phyloP scores from a whole-genome alignment of 2,113 vertebrate genomes.

The Oreocharis arfaki region DNA sequence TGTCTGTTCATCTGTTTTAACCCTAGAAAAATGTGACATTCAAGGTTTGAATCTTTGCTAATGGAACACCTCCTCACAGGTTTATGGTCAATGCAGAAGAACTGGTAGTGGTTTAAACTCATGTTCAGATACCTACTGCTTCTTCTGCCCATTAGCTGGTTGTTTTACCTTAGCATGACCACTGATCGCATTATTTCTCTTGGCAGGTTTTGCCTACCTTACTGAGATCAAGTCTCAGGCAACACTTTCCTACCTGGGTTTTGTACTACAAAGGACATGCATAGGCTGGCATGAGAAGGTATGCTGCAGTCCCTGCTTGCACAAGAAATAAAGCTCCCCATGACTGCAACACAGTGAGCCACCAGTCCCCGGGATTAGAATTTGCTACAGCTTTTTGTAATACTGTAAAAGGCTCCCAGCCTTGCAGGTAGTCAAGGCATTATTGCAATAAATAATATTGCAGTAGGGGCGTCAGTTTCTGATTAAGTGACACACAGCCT shows the following conservation, averaged over 20 bases:
- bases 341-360: neutral
- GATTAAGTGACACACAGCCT: neutral
- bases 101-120: neutral
- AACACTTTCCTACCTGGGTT: neutral
- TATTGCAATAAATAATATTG: neutral
- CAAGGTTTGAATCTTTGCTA: neutral
- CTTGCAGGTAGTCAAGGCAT: neutral
- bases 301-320: neutral
- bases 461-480: neutral
- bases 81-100: neutral
- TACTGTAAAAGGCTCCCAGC: neutral
- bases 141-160: neutral
- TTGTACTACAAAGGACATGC: neutral
- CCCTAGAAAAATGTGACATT: neutral
- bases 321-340: neutral
- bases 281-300: neutral
- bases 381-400: neutral
- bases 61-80: neutral
- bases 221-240: neutral
- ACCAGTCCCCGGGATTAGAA: neutral
- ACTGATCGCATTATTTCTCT: neutral
- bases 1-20: neutral
- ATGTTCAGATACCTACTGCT: neutral
- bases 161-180: neutral
- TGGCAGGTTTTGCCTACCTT: neutral